phyloP scores from a whole-genome alignment of 2,113 vertebrate species.

The Zingel zingel region DNA sequence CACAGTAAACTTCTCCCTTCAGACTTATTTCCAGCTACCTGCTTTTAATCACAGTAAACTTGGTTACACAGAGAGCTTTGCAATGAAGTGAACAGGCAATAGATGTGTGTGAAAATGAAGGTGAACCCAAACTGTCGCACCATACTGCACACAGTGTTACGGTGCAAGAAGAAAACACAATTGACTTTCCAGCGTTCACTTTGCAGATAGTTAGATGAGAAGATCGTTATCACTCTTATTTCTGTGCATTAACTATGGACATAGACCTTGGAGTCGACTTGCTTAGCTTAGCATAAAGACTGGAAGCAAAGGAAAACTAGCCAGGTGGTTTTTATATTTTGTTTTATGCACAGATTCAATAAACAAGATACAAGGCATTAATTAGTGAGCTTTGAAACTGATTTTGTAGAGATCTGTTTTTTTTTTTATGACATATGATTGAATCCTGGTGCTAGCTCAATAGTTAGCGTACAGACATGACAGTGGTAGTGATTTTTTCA shows the following conservation, averaged over 20 bases:
- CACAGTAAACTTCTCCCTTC: neutral
- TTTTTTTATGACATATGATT: neutral
- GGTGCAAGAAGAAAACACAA: neutral
- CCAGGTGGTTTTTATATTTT: neutral
- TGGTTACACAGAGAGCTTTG: neutral
- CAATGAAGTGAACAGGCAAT: neutral
- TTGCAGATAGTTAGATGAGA: neutral
- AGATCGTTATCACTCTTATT: neutral
- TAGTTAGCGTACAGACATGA: neutral
- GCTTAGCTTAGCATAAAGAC: constrained; percentile 14
- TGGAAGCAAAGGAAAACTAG: neutral
- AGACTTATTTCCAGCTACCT: neutral
- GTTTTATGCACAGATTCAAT: neutral
- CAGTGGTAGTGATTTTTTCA: too few species aligned
- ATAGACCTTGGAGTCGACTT: neutral
- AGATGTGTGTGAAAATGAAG: neutral
- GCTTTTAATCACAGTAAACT: neutral
- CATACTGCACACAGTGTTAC: neutral
- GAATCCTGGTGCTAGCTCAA: neutral
- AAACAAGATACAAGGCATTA: neutral
- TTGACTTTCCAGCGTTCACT: neutral
- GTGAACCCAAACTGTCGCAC: neutral
- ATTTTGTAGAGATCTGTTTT: neutral
- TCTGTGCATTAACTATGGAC: neutral
- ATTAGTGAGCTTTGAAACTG: neutral